Evolutionary conservation across 1,140 invertebrate species (phyloP).

Genomic region (Scylla paramamosain): DNA sequence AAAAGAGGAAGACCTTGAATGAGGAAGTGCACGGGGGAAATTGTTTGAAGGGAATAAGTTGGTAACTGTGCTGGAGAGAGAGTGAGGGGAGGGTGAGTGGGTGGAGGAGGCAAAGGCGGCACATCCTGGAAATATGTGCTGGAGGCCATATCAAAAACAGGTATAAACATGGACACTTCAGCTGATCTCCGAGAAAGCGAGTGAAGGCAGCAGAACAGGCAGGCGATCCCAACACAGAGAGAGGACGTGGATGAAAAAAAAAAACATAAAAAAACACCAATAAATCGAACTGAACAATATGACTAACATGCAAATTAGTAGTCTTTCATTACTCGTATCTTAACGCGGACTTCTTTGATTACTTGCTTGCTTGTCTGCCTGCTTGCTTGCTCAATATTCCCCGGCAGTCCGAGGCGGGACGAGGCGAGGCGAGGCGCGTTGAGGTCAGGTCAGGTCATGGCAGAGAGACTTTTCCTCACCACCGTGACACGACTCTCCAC

Average conservation of each 20-base stretch:
- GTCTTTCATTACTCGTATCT: too few relatives aligned
- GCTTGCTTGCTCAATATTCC: background rate
- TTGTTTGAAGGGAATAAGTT: background rate
- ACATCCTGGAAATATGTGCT: too few relatives aligned
- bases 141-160: too few relatives aligned
- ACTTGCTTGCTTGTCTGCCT: too few relatives aligned
- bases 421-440: background rate
- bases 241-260: background rate
- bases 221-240: too few relatives aligned
- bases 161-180: too few relatives aligned
- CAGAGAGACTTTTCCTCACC: background rate
- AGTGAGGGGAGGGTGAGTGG: background rate
- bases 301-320: too few relatives aligned
- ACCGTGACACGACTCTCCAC: slow-evolving; percentile 7
- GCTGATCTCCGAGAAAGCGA: too few relatives aligned
- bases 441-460: background rate
- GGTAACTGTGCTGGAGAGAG: too few relatives aligned
- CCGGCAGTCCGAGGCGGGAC: background rate
- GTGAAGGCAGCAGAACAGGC: too few relatives aligned
- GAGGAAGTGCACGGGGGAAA: background rate
- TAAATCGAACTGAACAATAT: background rate
- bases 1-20: background rate
- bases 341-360: too few relatives aligned
- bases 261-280: background rate
- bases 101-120: background rate